phyloP scores from a whole-genome alignment of 1,140 invertebrate genomes.

The Penaeus japonicus region DNA sequence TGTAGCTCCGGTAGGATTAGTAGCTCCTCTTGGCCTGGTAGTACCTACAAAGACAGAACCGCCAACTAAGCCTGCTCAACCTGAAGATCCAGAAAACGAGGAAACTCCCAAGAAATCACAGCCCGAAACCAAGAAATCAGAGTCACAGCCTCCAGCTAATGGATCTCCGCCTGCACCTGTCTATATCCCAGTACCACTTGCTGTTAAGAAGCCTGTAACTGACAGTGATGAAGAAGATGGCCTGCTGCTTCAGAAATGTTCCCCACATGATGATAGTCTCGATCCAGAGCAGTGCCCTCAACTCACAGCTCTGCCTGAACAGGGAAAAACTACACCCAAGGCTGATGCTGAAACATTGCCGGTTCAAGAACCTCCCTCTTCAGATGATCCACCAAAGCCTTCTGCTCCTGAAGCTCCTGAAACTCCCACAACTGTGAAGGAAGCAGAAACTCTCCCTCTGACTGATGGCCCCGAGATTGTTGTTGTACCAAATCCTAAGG shows the following conservation, averaged over 20 bases:
- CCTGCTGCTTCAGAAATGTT: conserved; percentile 25
- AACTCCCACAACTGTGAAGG: neutral
- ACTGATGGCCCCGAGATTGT: neutral
- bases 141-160: neutral
- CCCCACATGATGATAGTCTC: conserved; percentile 35
- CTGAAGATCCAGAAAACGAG: too few relatives aligned
- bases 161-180: conserved; percentile 4
- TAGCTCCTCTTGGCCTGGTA: neutral
- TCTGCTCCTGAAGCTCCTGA: too few relatives aligned
- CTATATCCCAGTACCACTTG: conserved; percentile 16
- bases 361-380: neutral
- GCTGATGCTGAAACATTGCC: neutral
- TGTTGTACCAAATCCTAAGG: neutral
- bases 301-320: neutral
- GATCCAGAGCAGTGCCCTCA: neutral
- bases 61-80: too few relatives aligned
- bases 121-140: neutral
- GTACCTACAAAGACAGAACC: neutral
- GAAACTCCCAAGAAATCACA: neutral
- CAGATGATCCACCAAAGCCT: neutral
- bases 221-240: conserved; percentile 46
- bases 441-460: neutral
- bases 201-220: conserved; percentile 27
- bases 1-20: conserved; percentile 19
- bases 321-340: neutral